A percentile compares a stretch with the other conserved stretches of the same genome.
These are phyloP conservation scores for Nomada goodeniana DNA, from an alignment of 2,888 invertebrate species.

Conservation along the genomic window DNA sequence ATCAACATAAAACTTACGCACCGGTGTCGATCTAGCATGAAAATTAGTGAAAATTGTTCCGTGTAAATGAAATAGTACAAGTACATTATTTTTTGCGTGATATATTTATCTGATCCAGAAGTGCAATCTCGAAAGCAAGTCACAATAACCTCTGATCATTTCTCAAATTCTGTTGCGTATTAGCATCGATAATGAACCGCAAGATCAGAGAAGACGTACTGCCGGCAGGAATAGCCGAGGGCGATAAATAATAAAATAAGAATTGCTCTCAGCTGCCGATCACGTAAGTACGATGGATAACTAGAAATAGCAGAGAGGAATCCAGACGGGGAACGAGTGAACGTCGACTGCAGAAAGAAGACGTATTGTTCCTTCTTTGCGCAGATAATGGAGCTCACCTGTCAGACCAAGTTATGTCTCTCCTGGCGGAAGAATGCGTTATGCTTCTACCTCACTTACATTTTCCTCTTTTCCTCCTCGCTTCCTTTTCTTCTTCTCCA, in stretches of 20 bases:
- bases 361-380: conserved; percentile 78
- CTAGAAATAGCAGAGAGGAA: conserved; percentile 50
- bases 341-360: conserved; percentile 62
- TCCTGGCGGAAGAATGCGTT: conserved; percentile 71
- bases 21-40: too few species aligned
- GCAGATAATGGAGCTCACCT: conserved; percentile 78
- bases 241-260: conserved; percentile 74
- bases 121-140: too few species aligned
- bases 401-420: conserved; percentile 78
- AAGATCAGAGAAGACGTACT: neutral
- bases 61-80: too few species aligned
- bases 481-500: neutral
- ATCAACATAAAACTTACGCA: too few species aligned
- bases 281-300: conserved; percentile 54
- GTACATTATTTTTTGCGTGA: too few species aligned
- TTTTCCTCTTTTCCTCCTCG: neutral
- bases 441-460: conserved; percentile 48
- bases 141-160: too few species aligned
- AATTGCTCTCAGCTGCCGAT: conserved; percentile 74
- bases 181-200: too few species aligned
- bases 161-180: too few species aligned
- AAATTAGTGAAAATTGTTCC: too few species aligned
- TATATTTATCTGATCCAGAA: too few species aligned
- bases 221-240: conserved; percentile 6
- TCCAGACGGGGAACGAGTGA: conserved; percentile 42